Evolutionary conservation across 2,888 invertebrate species (phyloP).

Genomic region (Mongoloraphidia duomilia): DNA sequence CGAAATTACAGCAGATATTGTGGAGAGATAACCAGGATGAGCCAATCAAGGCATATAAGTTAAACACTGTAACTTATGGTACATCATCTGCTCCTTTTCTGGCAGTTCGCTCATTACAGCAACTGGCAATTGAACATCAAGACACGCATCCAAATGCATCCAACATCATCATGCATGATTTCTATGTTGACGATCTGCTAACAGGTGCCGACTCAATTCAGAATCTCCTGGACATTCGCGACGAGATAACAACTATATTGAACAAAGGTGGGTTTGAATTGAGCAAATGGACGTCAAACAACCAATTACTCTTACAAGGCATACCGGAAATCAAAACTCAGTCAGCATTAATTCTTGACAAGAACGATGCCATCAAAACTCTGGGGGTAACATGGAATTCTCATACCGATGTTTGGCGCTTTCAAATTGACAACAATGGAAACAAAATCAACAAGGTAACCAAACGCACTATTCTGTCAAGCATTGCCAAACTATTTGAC

Average conservation of each 20-base stretch:
- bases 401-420: too few relatives aligned
- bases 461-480: background rate
- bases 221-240: background rate
- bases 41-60: background rate
- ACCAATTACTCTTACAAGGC: too few relatives aligned
- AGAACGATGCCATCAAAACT: too few relatives aligned
- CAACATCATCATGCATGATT: background rate
- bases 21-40: background rate
- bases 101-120: slow-evolving; percentile 7
- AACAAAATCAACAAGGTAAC: too few relatives aligned
- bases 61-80: slow-evolving; percentile 11
- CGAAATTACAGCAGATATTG: background rate
- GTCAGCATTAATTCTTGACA: too few relatives aligned
- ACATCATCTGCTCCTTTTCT: slow-evolving; percentile 12
- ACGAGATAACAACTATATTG: background rate
- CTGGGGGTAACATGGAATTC: too few relatives aligned
- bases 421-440: too few relatives aligned
- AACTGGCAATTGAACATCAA: background rate
- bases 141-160: background rate
- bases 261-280: background rate
- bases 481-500: background rate
- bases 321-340: too few relatives aligned
- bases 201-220: background rate
- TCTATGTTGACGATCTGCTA: background rate
- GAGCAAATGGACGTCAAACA: background rate